Evolutionary conservation across 2,797 vertebrate genomes (phyloP).

Genomic region (Arctocebus calabarensis): DNA sequence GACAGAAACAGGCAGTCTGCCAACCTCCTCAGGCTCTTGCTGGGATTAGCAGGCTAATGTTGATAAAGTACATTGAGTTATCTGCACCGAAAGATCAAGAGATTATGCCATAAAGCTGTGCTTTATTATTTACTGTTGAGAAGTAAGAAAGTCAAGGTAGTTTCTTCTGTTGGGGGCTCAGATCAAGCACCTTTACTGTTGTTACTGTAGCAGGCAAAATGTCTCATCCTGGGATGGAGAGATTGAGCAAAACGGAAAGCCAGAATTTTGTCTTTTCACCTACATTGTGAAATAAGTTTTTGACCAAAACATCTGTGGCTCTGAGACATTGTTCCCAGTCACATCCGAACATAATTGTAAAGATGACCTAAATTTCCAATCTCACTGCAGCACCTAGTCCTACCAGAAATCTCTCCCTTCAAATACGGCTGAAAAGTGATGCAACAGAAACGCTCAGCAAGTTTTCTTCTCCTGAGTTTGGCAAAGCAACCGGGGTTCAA

Average conservation of each 20-base stretch:
- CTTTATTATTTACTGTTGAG: neutral
- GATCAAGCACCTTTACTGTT: neutral
- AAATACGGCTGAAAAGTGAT: neutral
- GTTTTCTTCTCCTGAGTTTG: neutral
- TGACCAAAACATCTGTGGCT: neutral
- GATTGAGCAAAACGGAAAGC: neutral
- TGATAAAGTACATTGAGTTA: neutral
- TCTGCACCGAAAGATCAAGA: neutral
- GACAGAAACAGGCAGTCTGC: neutral
- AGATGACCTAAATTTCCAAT: constrained; percentile 43
- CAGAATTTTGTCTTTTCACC: neutral
- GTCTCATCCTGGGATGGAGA: neutral
- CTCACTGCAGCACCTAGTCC: neutral
- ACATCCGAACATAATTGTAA: constrained; percentile 44
- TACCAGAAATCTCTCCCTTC: constrained; percentile 23
- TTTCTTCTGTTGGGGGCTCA: neutral
- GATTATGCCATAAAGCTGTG: neutral
- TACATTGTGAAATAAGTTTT: constrained; percentile 37
- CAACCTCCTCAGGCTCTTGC: neutral
- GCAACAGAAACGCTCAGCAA: neutral
- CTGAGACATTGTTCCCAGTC: neutral
- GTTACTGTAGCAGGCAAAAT: neutral
- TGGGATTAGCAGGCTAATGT: neutral
- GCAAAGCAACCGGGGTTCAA: neutral
- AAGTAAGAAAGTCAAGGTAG: neutral